A percentile compares a stretch with the other conserved stretches of the same genome.
phyloP scores from a whole-genome alignment of 1,140 invertebrate species.

The Ectropis grisescens region DNA sequence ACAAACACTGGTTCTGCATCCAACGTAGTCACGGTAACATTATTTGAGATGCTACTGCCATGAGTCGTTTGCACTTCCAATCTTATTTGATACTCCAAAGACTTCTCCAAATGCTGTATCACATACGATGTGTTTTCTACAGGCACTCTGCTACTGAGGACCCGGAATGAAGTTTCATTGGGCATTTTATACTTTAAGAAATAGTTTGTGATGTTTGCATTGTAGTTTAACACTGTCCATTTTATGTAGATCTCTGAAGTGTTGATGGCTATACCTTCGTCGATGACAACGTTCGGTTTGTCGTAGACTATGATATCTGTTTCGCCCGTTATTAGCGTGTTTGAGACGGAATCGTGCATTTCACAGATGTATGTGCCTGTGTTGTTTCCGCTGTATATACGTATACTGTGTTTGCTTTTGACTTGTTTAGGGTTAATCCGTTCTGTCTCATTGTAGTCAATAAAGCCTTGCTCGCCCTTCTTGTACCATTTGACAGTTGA shows the following conservation, averaged over 20 bases:
- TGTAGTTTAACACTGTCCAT: constrained; percentile 85
- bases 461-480: constrained; percentile 3
- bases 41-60: constrained; percentile 56
- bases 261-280: constrained; percentile 82
- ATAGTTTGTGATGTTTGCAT: constrained; percentile 78
- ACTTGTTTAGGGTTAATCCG: constrained; percentile 20
- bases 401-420: constrained; percentile 26
- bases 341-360: constrained; percentile 26
- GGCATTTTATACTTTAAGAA: constrained; percentile 67
- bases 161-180: not conserved
- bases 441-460: not conserved
- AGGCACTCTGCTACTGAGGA: constrained; percentile 44
- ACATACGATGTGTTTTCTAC: constrained; percentile 75
- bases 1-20: constrained; percentile 82
- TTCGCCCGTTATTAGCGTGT: constrained; percentile 25
- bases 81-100: constrained; percentile 73
- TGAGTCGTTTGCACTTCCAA: constrained; percentile 58
- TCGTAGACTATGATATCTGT: constrained; percentile 76
- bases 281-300: constrained; percentile 78
- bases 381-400: constrained; percentile 28
- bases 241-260: constrained; percentile 82
- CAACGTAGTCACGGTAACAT: constrained; percentile 73
- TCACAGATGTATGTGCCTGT: constrained; percentile 48
- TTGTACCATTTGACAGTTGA: constrained; percentile 41
- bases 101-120: constrained; percentile 72